Evolutionary conservation across 2,113 vertebrate genomes (phyloP), one percentile per base, ranked within the genome.

Genomic region (Cyanistes caeruleus): DNA sequence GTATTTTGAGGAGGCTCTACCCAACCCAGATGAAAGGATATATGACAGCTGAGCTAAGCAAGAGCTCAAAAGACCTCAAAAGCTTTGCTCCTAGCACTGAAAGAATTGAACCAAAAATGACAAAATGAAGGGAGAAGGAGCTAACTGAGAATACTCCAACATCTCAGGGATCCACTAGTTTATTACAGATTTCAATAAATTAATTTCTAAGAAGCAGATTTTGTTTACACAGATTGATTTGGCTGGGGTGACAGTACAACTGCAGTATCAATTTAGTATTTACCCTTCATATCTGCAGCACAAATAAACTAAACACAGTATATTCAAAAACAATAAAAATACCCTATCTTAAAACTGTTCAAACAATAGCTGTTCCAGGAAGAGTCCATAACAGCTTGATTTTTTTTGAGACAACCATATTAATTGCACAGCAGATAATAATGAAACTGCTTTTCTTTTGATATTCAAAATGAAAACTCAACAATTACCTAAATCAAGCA

Each of bases 21-120:
- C 5, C 37, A 58, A 15, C 11, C 23, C 73, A 46, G 73, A 63
- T 7, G 39, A 49, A 79, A 73, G 16, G 58, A 49, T 6, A 33
- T 2, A 31, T 8, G 25, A 67, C 31, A 90, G 39, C 30, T 78
- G 67, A 59, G 73, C 56, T 81, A 63, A 81, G 43, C 16, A 35
- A 44, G 30, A 64, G 24, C 52, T 84, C 56, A 16, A 39, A 73
- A 60, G 13, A 27, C 43, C 70, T 77, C 75, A 69, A 76, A 79
- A 19, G 58, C 0, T 0, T 41, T 31, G 1, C 7, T 85, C 46
- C 67, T 28, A 44, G 12, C 2, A 3, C 44, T 82, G 39, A 88
- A 92, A 93, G 27, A 35, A 93, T 56, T 31, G 20, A 92, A 44
- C 2, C 49, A 60, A 87, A 93, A 89, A n/a, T 6, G 5, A 46